These are phyloP conservation scores for Adineta ricciae DNA, from an alignment of 2,888 invertebrate genomes.

Conservation along the genomic window DNA sequence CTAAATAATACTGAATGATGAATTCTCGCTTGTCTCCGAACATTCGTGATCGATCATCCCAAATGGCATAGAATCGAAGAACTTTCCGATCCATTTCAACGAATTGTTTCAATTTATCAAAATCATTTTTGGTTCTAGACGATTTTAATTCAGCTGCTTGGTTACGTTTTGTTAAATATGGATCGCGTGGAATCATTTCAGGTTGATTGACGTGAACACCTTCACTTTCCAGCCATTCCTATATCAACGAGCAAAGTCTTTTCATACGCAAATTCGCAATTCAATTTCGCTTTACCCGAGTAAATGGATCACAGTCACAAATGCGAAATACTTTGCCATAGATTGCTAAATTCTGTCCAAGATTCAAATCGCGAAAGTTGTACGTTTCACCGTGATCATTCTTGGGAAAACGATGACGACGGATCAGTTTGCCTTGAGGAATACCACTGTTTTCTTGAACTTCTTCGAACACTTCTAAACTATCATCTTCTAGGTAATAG, in stretches of 20 bases:
- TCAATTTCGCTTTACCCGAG: constrained; percentile 56
- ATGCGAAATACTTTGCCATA: constrained; percentile 71
- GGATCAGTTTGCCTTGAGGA: constrained; percentile 61
- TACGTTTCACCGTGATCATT: constrained; percentile 61
- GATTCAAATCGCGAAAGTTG: constrained; percentile 77
- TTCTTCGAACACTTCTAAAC: constrained; percentile 49
- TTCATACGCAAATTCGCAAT: no score
- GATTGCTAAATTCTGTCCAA: constrained; percentile 66
- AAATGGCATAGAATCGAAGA: constrained; percentile 54
- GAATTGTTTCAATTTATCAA: constrained; percentile 61
- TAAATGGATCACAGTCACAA: constrained; percentile 68
- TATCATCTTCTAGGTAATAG: constrained; percentile 51
- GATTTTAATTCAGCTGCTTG: constrained; percentile 43
- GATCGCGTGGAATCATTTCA: constrained; percentile 65
- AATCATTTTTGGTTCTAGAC: constrained; percentile 44
- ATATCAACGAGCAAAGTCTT: constrained; percentile 28
- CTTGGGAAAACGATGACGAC: constrained; percentile 66
- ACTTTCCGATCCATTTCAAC: constrained; percentile 70
- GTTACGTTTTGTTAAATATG: constrained; percentile 53
- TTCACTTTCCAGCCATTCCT: constrained; percentile 73
- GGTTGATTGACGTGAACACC: constrained; percentile 65
- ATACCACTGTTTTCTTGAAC: constrained; percentile 50
- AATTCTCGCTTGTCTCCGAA: constrained; percentile 54
- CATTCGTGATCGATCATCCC: constrained; percentile 53
- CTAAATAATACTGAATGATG: constrained; percentile 66